Percentiles rank a stretch among this genome's conserved stretches.
These are phyloP conservation scores for Bos indicus DNA, from an alignment of 2,113 vertebrate genomes.

Conservation along the genomic window DNA sequence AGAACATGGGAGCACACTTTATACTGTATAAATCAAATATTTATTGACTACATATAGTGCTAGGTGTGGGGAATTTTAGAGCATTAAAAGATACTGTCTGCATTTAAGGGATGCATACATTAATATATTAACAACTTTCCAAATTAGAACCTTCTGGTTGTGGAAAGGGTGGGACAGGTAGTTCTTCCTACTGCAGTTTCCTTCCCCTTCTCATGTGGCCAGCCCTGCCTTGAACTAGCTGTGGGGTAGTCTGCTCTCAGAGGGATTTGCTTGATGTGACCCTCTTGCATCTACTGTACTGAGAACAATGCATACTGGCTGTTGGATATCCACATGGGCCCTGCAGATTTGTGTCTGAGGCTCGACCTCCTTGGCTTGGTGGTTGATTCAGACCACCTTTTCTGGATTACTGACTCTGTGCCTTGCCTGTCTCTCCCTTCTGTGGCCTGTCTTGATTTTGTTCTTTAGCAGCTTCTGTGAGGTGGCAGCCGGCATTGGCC, in stretches of 20 bases:
- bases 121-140: slow-evolving; percentile 18
- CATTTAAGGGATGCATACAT: neutral
- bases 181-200: neutral
- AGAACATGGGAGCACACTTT: neutral
- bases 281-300: neutral
- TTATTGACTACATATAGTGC: slow-evolving; percentile 10
- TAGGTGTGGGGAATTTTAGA: neutral
- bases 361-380: neutral
- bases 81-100: neutral
- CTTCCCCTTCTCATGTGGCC: neutral
- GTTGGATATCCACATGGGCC: neutral
- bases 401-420: neutral
- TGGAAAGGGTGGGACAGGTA: neutral
- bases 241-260: neutral
- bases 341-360: neutral
- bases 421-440: neutral
- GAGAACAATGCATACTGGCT: neutral
- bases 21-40: slow-evolving; percentile 32
- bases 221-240: neutral
- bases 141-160: slow-evolving; percentile 10
- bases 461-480: neutral
- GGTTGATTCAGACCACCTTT: neutral
- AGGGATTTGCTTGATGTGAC: neutral
- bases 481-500: neutral
- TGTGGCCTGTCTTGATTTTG: neutral